phyloP scores from a whole-genome alignment of 2,113 vertebrate species.

The Mus pahari region DNA sequence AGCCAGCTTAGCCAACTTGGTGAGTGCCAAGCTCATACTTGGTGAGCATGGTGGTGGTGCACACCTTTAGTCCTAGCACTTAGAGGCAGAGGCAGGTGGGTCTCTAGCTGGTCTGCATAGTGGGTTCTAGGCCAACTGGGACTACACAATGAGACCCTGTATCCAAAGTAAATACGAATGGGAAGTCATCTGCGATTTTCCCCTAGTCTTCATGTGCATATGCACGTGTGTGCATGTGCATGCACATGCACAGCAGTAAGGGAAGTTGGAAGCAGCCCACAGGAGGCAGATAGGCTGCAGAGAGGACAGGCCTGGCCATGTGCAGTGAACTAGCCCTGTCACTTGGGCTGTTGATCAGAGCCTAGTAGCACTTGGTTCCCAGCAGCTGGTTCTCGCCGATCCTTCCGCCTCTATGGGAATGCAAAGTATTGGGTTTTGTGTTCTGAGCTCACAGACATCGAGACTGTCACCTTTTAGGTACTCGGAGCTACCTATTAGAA shows the following conservation, averaged over 20 bases:
- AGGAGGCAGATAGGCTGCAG: background rate
- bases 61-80: background rate
- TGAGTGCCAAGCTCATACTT: background rate
- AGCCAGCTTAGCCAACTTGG: background rate
- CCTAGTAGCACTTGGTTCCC: background rate
- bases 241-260: background rate
- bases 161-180: background rate
- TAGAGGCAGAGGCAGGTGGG: background rate
- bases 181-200: background rate
- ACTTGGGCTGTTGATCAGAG: background rate
- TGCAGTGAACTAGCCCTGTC: rapidly evolving
- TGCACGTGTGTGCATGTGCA: background rate
- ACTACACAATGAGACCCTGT: background rate
- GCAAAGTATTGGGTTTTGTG: background rate
- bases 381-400: rapidly evolving
- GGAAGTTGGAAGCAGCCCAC: background rate
- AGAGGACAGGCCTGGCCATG: background rate
- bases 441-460: rapidly evolving
- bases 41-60: background rate
- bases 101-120: background rate
- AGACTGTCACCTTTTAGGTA: rapidly evolving
- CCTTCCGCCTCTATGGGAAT: rapidly evolving
- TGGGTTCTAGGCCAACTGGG: background rate
- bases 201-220: background rate
- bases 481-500: background rate